Evolutionary conservation across 2,797 vertebrate genomes (phyloP).

Genomic region (Rhinoraja longicauda): DNA sequence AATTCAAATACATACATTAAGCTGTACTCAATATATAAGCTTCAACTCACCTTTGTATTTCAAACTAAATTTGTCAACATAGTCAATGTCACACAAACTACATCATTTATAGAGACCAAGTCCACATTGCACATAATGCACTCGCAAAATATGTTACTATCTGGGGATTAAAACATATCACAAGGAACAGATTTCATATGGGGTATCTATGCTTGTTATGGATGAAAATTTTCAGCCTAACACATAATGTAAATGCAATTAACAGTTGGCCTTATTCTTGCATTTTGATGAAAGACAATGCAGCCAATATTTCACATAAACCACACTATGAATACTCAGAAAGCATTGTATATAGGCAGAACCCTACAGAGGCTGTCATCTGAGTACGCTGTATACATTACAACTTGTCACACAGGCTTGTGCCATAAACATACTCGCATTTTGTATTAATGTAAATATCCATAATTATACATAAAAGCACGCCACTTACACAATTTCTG

Average conservation of each 20-base stretch:
- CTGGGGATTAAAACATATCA: neutral
- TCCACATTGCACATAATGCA: neutral
- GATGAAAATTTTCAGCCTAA: neutral
- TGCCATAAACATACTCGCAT: neutral
- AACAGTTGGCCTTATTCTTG: neutral
- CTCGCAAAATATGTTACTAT: neutral
- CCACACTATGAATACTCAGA: neutral
- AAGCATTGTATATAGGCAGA: neutral
- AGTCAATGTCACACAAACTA: neutral
- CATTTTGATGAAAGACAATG: neutral
- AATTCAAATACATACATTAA: too few relatives aligned
- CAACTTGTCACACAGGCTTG: neutral
- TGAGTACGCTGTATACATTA: neutral
- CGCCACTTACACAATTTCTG: neutral
- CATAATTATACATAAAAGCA: neutral
- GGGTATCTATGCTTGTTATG: neutral
- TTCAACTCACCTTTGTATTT: too few relatives aligned
- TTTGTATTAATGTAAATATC: neutral
- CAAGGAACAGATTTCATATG: neutral
- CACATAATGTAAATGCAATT: neutral
- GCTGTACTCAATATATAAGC: too few relatives aligned
- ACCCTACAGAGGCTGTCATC: neutral
- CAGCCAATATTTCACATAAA: neutral
- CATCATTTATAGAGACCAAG: neutral
- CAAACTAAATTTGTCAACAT: neutral